phyloP scores from a whole-genome alignment of 2,113 vertebrate species.

The Caretta caretta region DNA sequence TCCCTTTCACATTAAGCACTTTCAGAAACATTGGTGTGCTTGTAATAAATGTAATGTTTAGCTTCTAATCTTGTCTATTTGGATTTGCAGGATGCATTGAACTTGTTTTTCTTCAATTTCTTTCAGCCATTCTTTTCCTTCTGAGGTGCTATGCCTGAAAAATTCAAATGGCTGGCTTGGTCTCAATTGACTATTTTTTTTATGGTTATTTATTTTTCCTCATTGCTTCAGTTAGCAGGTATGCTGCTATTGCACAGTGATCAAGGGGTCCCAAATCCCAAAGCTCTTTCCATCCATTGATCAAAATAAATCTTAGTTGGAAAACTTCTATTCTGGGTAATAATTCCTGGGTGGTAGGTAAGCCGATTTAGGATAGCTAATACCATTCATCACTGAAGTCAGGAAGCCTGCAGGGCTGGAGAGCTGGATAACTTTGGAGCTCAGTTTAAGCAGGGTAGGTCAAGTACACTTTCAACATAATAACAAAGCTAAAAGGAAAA shows the following conservation, averaged over 20 bases:
- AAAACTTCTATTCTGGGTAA: constrained; percentile 21
- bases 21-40: background rate
- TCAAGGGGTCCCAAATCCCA: constrained; percentile 17
- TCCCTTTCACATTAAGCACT: background rate
- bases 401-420: background rate
- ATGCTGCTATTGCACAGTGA: background rate
- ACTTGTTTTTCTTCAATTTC: constrained; percentile 8
- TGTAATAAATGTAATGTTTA: background rate
- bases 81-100: background rate
- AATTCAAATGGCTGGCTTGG: constrained; percentile 32
- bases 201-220: constrained; percentile 3
- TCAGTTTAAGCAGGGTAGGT: constrained; percentile 13
- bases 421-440: background rate
- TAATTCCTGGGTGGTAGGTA: constrained; percentile 20
- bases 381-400: background rate
- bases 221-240: background rate
- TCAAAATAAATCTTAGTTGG: constrained; percentile 34
- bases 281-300: constrained; percentile 28
- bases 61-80: background rate
- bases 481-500: background rate
- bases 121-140: constrained; percentile 35
- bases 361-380: background rate
- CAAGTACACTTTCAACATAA: background rate
- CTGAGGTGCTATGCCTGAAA: constrained; percentile 11
- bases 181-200: constrained; percentile 20